Percentiles rank a stretch among this genome's conserved stretches.
Evolutionary conservation across 2,888 invertebrate species (phyloP).

Genomic region (Pogonocherus hispidulus): DNA sequence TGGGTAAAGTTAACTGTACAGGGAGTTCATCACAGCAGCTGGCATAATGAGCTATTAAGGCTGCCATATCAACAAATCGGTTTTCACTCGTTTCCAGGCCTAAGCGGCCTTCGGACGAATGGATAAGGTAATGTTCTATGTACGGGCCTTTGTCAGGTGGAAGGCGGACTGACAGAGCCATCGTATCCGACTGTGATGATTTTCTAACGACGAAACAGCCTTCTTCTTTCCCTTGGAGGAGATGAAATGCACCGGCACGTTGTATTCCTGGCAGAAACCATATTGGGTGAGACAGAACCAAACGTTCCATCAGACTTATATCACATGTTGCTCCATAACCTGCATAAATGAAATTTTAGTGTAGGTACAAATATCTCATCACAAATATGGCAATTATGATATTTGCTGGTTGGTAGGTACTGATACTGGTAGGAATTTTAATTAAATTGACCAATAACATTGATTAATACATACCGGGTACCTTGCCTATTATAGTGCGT

Average conservation of each 20-base stretch:
- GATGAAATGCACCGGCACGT: conserved; percentile 92
- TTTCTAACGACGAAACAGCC: conserved; percentile 96
- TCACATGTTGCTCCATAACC: conserved; percentile 85
- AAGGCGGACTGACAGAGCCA: conserved; percentile 94
- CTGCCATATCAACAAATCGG: conserved; percentile 92
- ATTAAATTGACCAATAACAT: too few relatives aligned
- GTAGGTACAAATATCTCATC: too few relatives aligned
- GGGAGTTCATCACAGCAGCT: conserved; percentile 95
- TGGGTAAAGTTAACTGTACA: conserved; percentile 88
- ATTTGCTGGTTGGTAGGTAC: too few relatives aligned
- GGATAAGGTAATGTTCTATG: conserved; percentile 96
- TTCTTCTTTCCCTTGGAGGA: conserved; percentile 93
- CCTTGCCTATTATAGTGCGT: too few relatives aligned
- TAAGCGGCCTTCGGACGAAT: conserved; percentile 84
- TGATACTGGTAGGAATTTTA: too few relatives aligned
- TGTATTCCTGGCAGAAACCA: conserved; percentile 97
- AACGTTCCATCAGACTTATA: conserved; percentile 87
- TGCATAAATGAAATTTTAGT: conserved; percentile 50
- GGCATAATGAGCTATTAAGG: conserved; percentile 93
- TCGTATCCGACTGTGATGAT: conserved; percentile 93
- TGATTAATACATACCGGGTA: too few relatives aligned
- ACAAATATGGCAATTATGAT: too few relatives aligned
- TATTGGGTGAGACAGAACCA: conserved; percentile 92
- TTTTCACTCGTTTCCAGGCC: conserved; percentile 95
- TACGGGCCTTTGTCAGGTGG: conserved; percentile 90